Evolutionary conservation across 1,140 invertebrate species (phyloP), one percentile per base, ranked within the genome.

Genomic region (Drosophila nigromelanica): DNA sequence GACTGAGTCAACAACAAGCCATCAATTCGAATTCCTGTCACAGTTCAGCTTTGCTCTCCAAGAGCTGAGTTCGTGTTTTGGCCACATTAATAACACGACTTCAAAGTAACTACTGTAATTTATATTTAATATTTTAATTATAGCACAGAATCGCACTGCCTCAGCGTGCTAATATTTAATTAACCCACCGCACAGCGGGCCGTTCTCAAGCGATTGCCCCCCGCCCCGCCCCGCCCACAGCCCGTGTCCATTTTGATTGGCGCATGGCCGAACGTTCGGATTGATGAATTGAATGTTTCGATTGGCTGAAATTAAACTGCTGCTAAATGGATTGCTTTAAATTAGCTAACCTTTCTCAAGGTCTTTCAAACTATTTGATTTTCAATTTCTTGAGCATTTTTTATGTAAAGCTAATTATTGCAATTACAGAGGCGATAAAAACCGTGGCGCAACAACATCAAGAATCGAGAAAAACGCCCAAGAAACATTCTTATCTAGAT

Each of bases 351-450:
- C 81, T 86, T 86, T 62, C 30, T 56, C 81, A 86, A 86, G 82
- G 81, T 75, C 50, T 45, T 15, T 33, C 10, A n/a, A 35, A 37
- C 27, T 33, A 33, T 33, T 52, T 52, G 3, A 12, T 52, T 52
- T 52, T 52, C 14, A 14, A 55, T 27, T 42, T 47, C 40, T 59
- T 43, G 30, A 8, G n/a, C 40, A 62, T 30, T 55, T 58, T 30
- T 37, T 48, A 54, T 39, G 27, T 55, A 48, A 27, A 12, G 52
- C 67, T 86, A 86, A 86, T 86, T 81, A 86, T 86, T 81, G 81
- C 81, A 63, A 86, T 86, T 86, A 81, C 81, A 86, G 45, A 69
- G 82, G 82, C 81, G 81, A 86, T 85, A 85, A 85, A 81, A 81
- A 55, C 75, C 15, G 47, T 45, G 45, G 42, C 24, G 21, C 54